Evolutionary conservation across 2,888 invertebrate genomes (phyloP), one percentile per base, ranked within the genome.

Genomic region (Actias luna): DNA sequence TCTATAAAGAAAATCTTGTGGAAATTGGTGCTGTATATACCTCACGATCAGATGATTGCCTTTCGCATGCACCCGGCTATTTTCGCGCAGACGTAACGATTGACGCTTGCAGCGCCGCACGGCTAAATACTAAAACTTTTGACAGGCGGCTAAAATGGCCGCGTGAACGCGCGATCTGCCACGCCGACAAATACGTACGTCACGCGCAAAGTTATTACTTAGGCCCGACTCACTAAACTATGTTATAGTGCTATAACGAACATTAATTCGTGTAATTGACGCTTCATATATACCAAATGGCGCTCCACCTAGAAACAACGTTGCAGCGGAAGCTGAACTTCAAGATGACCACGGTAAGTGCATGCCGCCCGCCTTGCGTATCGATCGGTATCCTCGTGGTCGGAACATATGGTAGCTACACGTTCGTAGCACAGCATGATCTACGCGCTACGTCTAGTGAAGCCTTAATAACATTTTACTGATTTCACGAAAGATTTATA

Each of bases 281-380:
- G 75, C 78, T 77, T 79, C 76, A 66, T 67, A 74, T 65, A 73
- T 66, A 73, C 76, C 67, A 67, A 78, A 91, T 92, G 92, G 92
- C 92, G 77, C 87, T 92, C 63, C 92, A 92, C 71, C 84, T 92
- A 80, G 92, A 92, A 84, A 92, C 92, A 65, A 86, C 91, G 83
- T 82, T 91, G 89, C 92, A 92, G 85, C 89, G 92, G 72, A 92
- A 92, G 88, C 83, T 92, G 72, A 92, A 90, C 87, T 92, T 91
- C 91, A 92, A 92, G 87, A 88, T 92, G 89, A 91, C 87, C 83
- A 89, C 91, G 92, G 92, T 92, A 82, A 92, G 92, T 92, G 91
- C 89, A 91, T 82, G 80, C 82, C 79, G 80, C 76, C 82, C 78
- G 82, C 80, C 80, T 78, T 72, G 77, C 77, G 71, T 88, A 92